These are phyloP conservation scores for Diarsia dahlii DNA, from an alignment of 2,888 invertebrate genomes.

Conservation along the genomic window DNA sequence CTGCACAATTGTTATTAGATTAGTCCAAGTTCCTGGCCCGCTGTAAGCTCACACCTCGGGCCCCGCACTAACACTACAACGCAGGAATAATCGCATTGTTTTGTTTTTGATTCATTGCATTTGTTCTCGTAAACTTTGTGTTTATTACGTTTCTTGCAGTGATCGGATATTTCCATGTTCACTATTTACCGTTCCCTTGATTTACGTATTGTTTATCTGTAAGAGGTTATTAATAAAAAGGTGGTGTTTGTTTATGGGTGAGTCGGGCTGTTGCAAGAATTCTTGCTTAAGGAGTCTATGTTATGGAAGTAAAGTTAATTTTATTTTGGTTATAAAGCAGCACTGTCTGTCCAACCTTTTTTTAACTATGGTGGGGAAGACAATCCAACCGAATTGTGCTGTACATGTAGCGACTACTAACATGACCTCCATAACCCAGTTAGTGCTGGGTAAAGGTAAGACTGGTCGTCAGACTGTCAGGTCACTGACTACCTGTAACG, in stretches of 20 bases:
- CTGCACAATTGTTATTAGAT: background rate
- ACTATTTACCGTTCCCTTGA: constrained; percentile 63
- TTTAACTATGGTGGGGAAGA: too few relatives aligned
- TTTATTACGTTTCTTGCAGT: constrained; percentile 85
- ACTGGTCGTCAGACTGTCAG: too few relatives aligned
- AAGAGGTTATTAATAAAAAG: constrained; percentile 46
- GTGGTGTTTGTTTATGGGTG: constrained; percentile 19
- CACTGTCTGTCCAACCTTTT: too few relatives aligned
- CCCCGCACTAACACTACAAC: constrained; percentile 74
- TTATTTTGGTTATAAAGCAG: background rate
- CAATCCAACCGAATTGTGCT: too few relatives aligned
- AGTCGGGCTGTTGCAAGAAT: background rate
- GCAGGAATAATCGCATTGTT: constrained; percentile 89
- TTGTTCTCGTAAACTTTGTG: constrained; percentile 84
- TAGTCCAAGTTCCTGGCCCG: constrained; percentile 26
- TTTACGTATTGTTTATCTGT: constrained; percentile 58
- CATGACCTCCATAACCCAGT: too few relatives aligned
- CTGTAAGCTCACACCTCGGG: constrained; percentile 58
- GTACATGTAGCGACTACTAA: too few relatives aligned
- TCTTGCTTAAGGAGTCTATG: too few relatives aligned
- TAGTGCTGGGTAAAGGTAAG: too few relatives aligned
- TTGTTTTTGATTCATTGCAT: constrained; percentile 90
- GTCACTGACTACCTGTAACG: too few relatives aligned
- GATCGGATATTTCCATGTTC: constrained; percentile 81
- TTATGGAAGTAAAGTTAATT: background rate